phyloP scores from a whole-genome alignment of 2,113 vertebrate genomes.

The Theristicus caerulescens region DNA sequence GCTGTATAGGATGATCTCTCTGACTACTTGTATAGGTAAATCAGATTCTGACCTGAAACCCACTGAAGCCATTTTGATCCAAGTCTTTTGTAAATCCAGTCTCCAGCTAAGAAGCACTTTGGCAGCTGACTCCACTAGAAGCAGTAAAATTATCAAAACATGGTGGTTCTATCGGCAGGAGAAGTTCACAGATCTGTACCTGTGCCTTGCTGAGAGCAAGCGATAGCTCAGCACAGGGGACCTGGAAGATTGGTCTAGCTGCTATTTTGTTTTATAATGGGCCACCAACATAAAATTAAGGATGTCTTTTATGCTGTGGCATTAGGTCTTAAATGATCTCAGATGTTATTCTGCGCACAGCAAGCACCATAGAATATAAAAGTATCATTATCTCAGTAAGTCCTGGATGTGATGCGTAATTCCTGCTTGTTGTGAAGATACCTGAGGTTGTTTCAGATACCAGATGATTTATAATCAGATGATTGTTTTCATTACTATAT shows the following conservation, averaged over 20 bases:
- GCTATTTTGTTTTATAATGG: background rate
- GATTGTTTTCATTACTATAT: background rate
- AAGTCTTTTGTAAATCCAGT: background rate
- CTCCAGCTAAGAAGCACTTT: background rate
- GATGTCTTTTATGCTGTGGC: accelerated
- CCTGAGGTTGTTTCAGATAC: background rate
- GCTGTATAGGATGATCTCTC: background rate
- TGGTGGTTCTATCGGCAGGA: background rate
- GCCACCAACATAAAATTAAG: background rate
- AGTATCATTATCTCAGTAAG: background rate
- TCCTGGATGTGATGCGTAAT: background rate
- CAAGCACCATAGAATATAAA: background rate
- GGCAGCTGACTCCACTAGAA: background rate
- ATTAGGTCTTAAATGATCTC: background rate
- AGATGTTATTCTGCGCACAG: background rate
- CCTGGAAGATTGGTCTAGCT: background rate
- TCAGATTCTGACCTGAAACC: background rate
- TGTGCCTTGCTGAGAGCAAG: background rate
- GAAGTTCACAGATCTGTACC: background rate
- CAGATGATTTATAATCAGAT: background rate
- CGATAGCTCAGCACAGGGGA: background rate
- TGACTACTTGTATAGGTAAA: background rate
- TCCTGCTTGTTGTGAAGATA: background rate
- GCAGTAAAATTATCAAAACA: background rate
- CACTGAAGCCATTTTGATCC: background rate